Evolutionary conservation across 2,797 vertebrate species (phyloP).

Genomic region (Rhincodon typus): DNA sequence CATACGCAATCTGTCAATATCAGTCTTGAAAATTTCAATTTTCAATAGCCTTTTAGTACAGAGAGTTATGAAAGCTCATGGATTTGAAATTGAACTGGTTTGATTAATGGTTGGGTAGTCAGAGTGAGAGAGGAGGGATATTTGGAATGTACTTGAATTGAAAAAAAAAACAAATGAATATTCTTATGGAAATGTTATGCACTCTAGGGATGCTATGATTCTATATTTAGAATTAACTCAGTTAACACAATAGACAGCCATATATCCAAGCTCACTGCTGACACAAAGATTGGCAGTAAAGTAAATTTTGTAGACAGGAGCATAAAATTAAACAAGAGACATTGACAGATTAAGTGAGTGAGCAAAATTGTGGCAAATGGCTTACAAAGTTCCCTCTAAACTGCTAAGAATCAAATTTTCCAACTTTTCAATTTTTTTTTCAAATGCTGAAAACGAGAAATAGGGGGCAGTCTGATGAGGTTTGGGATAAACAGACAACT

Average conservation of each 20-base stretch:
- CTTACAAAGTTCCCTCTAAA: too few relatives aligned
- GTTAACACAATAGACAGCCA: neutral
- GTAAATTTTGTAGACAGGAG: neutral
- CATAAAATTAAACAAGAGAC: constrained; percentile 7
- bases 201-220: too few relatives aligned
- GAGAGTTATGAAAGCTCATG: neutral
- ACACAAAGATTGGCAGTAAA: neutral
- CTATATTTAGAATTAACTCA: neutral
- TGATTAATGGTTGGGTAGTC: neutral
- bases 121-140: neutral
- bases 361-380: too few relatives aligned
- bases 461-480: neutral
- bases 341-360: neutral
- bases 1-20: neutral
- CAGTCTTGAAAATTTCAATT: neutral
- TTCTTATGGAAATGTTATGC: too few relatives aligned
- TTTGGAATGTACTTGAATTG: neutral
- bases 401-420: too few relatives aligned
- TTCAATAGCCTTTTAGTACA: neutral
- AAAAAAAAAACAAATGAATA: neutral
- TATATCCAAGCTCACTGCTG: neutral
- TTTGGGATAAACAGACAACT: neutral
- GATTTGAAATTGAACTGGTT: neutral
- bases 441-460: neutral
- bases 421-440: too few relatives aligned